Base-by-base conservation (phyloP, 2,113 vertebrate genomes). In the Ceratotherium simum region DNA sequence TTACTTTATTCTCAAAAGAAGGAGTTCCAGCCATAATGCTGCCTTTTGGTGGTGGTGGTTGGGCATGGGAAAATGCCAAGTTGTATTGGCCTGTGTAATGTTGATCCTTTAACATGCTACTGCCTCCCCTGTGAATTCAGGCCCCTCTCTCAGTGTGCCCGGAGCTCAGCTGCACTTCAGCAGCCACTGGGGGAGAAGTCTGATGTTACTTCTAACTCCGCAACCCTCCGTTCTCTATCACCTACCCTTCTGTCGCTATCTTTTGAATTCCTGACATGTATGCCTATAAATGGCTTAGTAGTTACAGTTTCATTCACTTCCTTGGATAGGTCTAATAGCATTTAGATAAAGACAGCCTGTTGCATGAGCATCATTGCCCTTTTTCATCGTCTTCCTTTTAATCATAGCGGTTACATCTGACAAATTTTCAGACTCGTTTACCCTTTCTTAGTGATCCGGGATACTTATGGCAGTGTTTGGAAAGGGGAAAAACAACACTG, bases 221-320 rank as follows among this genome's bases (percentile, higher is more conserved):
- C 25, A 87, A 17, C 56, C 4, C 75, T 85, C 21, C 1, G 2
- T 73, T 62, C 46, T 78, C 3, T 18, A 36, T 93, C 82, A 31
- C 27, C n/a, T 60, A 78, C 78, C 17, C 36, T 86, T 84, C 58
- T n/a, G 29, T 94, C 23, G 29, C 48, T 81, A 1, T 70, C 84
- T 96, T 89, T 58, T 23, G 48, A 65, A 73, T 93, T 93, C 46
- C 56, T 95, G 76, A 91, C 21, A 31, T 83, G 90, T 84, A 84
- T 85, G 96, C 58, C 46, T 62, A 60, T 62, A 85, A 86, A 72
- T 1, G 16, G 13, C 54, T 90, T 76, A 51, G 60, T 70, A 80
- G 48, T 78, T 83, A 48, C 42, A 33, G 21, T 58, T 91, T 91
- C 64, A 54, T 70, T 81, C 6, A 4, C 54, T 60, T 91, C 39